Evolutionary conservation across 2,888 invertebrate species (phyloP).

Genomic region (Idaea dimidiata): DNA sequence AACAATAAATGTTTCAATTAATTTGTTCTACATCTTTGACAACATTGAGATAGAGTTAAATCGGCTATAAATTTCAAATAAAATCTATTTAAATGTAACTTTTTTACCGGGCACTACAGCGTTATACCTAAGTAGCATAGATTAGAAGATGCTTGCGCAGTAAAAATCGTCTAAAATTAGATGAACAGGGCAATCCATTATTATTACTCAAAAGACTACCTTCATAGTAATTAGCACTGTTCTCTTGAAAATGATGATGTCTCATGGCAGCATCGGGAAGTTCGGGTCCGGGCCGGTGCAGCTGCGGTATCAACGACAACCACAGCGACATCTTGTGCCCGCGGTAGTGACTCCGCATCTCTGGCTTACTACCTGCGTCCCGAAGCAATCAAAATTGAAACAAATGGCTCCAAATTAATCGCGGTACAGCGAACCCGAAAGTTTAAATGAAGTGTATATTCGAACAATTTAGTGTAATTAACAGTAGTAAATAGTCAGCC

Average conservation of each 20-base stretch:
- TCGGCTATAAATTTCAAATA: too few species aligned
- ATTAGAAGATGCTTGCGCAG: too few species aligned
- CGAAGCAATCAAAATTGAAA: conserved; percentile 45
- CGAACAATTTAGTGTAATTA: conserved; percentile 21
- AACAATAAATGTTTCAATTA: too few species aligned
- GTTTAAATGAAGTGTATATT: conserved; percentile 42
- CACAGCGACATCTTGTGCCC: conserved; percentile 95
- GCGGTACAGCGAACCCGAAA: conserved; percentile 43
- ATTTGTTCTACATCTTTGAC: too few species aligned
- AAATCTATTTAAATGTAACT: too few species aligned
- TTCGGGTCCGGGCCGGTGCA: conserved; percentile 89
- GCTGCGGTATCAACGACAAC: conserved; percentile 92
- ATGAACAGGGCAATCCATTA: too few species aligned
- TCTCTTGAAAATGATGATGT: conserved; percentile 92
- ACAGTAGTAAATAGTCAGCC: conserved; percentile 17
- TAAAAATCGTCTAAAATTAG: too few species aligned
- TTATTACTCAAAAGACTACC: conserved; percentile 71
- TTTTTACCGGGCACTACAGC: too few species aligned
- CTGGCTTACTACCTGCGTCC: conserved; percentile 83
- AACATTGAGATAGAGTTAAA: too few species aligned
- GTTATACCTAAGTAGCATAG: too few species aligned
- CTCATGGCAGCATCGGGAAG: conserved; percentile 90
- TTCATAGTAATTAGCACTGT: conserved; percentile 89
- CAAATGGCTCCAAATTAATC: conserved; percentile 43
- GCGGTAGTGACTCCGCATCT: conserved; percentile 92